phyloP scores from a whole-genome alignment of 2,888 invertebrate genomes.

The Hartigia nigra region DNA sequence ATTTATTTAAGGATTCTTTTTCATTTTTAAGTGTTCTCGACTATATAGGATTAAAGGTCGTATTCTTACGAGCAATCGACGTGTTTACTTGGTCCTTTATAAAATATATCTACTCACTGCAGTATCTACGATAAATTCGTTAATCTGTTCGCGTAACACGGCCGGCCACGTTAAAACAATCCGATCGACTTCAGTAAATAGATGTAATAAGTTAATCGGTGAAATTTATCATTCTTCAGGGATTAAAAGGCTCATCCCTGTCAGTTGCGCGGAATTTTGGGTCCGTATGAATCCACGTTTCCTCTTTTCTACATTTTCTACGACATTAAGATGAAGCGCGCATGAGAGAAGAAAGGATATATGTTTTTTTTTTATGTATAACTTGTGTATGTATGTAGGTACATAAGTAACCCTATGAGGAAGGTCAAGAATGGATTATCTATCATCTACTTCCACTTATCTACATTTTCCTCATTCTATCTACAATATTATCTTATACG shows the following conservation, averaged over 20 bases:
- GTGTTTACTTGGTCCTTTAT: background rate
- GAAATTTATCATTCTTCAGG: background rate
- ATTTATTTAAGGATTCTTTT: background rate
- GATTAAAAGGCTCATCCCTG: background rate
- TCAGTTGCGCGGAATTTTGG: background rate
- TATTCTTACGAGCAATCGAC: background rate
- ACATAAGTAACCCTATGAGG: background rate
- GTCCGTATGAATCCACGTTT: background rate
- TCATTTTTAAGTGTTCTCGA: constrained; percentile 21
- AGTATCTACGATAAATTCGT: background rate
- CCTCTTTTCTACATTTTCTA: background rate
- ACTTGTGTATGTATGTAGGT: background rate
- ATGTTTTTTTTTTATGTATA: background rate
- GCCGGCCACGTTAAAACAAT: background rate
- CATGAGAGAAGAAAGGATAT: background rate
- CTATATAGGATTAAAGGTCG: constrained; percentile 21
- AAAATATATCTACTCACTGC: background rate
- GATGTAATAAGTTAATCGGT: background rate
- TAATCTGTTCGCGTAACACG: background rate
- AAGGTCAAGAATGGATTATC: background rate
- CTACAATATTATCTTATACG: background rate
- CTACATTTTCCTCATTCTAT: constrained; percentile 6
- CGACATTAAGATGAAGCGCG: background rate
- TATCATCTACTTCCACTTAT: background rate
- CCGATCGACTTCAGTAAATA: background rate